Evolutionary conservation across 2,888 invertebrate genomes (phyloP), one percentile per base, ranked within the genome.

Genomic region (Petrolisthes cinctipes): DNA sequence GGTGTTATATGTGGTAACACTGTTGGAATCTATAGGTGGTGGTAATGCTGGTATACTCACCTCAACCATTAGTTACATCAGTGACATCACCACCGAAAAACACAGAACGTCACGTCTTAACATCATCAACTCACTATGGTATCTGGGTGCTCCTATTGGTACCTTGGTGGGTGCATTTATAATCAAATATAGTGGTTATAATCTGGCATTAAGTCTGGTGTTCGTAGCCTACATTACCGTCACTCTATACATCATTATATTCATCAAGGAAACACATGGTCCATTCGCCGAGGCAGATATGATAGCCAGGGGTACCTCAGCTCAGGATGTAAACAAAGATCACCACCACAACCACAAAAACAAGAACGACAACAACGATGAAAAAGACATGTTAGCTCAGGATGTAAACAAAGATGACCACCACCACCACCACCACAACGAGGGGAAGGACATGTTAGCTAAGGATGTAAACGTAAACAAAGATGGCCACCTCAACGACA

Each of bases 11-110:
- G 20, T 85, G 3, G 82, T 89, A n/a, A 87, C 87, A 2, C 61
- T 89, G 4, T 37, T 89, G n/a, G 89, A 89, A 11, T 83, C 89
- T 6, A n/a, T 89, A 53, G 89, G 89, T 14, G 89, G 89, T 56
- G 83, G 81, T 54, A 83, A 84, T n/a, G 85, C 85, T 4, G 86
- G 87, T 20, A 57, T 89, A 56, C 75, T 90, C 5, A 83, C 89
- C 56, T 86, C 89, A 17, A 83, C 90, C 37, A 85, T 56, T 57
- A 86, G 86, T 53, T 90, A 90, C 87, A 89, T 90, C 82, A 86
- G 89, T 57, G 90, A 90, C 80, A 89, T 90, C 61, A 85, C 87
- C 11, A 84, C 78, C 5, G 83, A 86, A 75, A 78, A 86, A 23
- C 79, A 85, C 61, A 71, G 90, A 56, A 90, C 90, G 0, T 86